phyloP scores from a whole-genome alignment of 1,140 invertebrate genomes.

The Pseudomyrmex sp. region DNA sequence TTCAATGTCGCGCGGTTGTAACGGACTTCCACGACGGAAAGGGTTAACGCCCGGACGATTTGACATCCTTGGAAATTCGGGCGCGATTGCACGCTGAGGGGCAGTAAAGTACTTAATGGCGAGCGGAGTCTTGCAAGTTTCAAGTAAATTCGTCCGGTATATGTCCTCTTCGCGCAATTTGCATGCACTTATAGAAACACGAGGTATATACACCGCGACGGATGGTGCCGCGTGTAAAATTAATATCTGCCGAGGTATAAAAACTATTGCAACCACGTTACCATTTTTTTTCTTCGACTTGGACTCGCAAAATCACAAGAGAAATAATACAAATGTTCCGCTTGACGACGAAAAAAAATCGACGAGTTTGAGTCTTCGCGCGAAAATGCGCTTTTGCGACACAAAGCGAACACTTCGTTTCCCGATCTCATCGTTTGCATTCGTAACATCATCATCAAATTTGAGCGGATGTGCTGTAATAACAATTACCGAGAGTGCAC shows the following conservation, averaged over 20 bases:
- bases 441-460: background rate
- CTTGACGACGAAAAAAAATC: no score
- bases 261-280: slow-evolving; percentile 3
- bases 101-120: slow-evolving; percentile 6
- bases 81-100: background rate
- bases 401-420: no score
- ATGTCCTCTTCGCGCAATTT: slow-evolving; percentile 25
- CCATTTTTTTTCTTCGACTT: background rate
- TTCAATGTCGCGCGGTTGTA: slow-evolving; percentile 24
- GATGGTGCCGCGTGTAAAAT: background rate
- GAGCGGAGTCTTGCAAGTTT: slow-evolving; percentile 17
- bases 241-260: slow-evolving; percentile 25
- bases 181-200: slow-evolving; percentile 7
- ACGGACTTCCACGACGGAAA: background rate
- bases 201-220: background rate
- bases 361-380: background rate
- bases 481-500: slow-evolving; percentile 1
- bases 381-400: background rate
- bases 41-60: slow-evolving; percentile 36
- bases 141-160: slow-evolving; percentile 22
- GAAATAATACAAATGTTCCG: background rate
- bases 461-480: background rate
- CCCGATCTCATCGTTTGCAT: background rate
- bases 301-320: background rate
- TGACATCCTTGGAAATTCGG: slow-evolving; percentile 41